Percentiles rank a stretch among this genome's conserved stretches.
Conservation (phyloP, 2,113 vertebrate species). For the Rhinopomastus cyanomelas region DNA sequence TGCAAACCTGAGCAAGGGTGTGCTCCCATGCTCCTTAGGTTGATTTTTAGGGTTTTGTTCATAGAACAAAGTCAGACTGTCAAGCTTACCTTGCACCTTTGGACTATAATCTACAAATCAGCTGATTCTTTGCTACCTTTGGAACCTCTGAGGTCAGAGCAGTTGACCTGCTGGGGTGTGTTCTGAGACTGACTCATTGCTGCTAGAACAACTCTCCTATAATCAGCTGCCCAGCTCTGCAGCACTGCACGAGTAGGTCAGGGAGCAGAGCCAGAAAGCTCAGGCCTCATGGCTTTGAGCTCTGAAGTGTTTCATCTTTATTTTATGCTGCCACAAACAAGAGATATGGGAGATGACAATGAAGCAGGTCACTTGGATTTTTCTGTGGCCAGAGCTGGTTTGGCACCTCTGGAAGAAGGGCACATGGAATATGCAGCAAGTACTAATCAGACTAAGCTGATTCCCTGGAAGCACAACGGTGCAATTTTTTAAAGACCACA, state of each 20-base stretch:
- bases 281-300: background rate
- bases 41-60: background rate
- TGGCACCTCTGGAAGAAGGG: background rate
- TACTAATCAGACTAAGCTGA: background rate
- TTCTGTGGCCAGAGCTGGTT: background rate
- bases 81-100: background rate
- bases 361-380: background rate
- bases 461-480: background rate
- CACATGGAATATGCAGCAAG: background rate
- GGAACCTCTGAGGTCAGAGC: background rate
- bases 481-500: background rate
- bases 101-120: background rate
- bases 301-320: background rate
- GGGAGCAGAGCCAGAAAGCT: background rate
- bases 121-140: background rate
- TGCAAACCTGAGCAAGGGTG: slow-evolving; percentile 18
- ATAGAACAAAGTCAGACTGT: background rate
- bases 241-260: background rate
- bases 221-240: background rate
- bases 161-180: background rate
- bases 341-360: background rate
- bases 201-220: background rate
- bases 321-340: background rate
- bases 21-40: background rate
- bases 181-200: background rate